Evolutionary conservation across 2,888 invertebrate species (phyloP), one percentile per base, ranked within the genome.

Genomic region (Pammene aurita): DNA sequence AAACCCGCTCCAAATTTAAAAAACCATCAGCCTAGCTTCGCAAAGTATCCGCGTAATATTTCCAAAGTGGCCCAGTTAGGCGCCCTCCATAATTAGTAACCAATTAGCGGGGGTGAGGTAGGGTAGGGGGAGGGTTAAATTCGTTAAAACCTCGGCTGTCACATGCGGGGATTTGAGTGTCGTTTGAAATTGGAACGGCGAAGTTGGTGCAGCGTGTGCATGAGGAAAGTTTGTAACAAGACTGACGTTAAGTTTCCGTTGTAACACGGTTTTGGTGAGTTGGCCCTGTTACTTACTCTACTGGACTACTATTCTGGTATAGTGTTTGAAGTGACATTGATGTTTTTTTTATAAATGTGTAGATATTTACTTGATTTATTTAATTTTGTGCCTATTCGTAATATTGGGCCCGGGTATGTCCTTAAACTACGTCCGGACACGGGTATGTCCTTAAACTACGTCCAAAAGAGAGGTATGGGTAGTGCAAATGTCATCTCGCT

Each of bases 1-100:
- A 52, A 54, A 13, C 54, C 54, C 54, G 34, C 34, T 54, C 10
- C 54, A 54, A 34, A 54, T 54, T 54, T 54, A 54, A 54, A 54
- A 54, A n/a, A 54, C 54, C 54, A 54, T 54, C 34, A 54, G 7
- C 6, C 13, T 1, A 10, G 7, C 14, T 48, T 10, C 44, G 16
- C 26, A 13, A 54, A 26, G 26, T 26, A 54, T 54, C 9, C 34
- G 54, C 54, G 54, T 26, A 46, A 13, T 52, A 52, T 54, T 4
- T n/a, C 34, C n/a, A 34, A 54, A 54, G 54, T n/a, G 54, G 54
- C n/a, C n/a, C 54, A 54, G 54, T 54, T 54, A n/a, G 34, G 54
- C 18, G 34, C 34, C 34, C 54, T 7, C 52, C 26, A 34, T 35
- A 54, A 54, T 54, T 54, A 34, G 34, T 34, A 34, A 54, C 34